Evolutionary conservation across 2,888 invertebrate species (phyloP).

Genomic region (Ophioninae sp.): DNA sequence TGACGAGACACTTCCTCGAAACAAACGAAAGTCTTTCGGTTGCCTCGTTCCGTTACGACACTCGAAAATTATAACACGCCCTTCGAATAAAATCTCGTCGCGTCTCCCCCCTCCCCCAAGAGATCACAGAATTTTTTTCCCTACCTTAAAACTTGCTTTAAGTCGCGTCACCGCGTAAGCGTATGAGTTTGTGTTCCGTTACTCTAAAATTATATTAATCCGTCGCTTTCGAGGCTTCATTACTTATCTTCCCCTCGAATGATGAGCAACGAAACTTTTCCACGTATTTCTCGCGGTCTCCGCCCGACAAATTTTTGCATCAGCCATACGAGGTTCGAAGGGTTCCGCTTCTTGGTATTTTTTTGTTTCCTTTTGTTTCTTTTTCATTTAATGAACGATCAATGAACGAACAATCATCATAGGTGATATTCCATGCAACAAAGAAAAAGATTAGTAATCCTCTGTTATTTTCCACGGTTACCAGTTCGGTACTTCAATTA

Average conservation of each 20-base stretch:
- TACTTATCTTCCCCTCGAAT: not conserved
- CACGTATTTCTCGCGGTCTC: not conserved
- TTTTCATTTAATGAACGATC: conserved; percentile 34
- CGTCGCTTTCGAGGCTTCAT: conserved; percentile 28
- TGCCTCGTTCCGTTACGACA: not conserved
- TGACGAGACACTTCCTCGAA: conserved; percentile 3
- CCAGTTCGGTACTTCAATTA: conserved; percentile 37
- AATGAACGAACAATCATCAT: conserved; percentile 11
- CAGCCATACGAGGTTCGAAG: conserved; percentile 28
- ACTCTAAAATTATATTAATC: conserved; percentile 59
- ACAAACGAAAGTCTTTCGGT: not conserved
- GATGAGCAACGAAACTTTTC: not conserved
- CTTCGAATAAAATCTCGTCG: conserved; percentile 46
- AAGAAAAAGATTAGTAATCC: not conserved
- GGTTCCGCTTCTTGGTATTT: not conserved
- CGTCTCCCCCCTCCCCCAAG: conserved; percentile 48
- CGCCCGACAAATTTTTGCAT: conserved; percentile 34
- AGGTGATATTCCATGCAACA: not conserved
- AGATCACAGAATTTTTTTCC: conserved; percentile 59
- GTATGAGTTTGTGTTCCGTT: conserved; percentile 53
- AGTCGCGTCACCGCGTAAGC: conserved; percentile 64
- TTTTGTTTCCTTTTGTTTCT: conserved; percentile 4
- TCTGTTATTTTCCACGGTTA: conserved; percentile 23
- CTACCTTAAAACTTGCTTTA: conserved; percentile 59
- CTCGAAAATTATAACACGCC: not conserved